Percentiles rank a stretch among this genome's conserved stretches.
Conservation (phyloP, 2,797 vertebrate species). For the Salarias fasciatus region DNA sequence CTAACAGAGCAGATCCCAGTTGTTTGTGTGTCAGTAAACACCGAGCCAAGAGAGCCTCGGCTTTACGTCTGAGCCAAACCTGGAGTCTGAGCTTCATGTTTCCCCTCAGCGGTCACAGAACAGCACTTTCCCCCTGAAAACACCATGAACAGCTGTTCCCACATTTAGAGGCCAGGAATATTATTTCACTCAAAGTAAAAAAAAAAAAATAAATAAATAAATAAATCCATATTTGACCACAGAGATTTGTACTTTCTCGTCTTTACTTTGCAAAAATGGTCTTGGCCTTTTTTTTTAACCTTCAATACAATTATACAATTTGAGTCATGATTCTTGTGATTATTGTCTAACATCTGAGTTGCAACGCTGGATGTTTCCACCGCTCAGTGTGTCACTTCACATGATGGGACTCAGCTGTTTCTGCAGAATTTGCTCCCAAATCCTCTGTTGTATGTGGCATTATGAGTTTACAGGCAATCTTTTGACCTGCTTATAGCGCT, state of each 20-base stretch:
- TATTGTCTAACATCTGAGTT: no score
- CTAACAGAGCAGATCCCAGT: constrained; percentile 21
- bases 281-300: no score
- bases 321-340: not conserved
- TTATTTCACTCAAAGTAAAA: constrained; percentile 37
- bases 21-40: constrained; percentile 46
- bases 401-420: constrained; percentile 15
- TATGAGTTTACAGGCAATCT: constrained; percentile 9
- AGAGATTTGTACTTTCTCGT: no score
- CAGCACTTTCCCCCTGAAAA: constrained; percentile 73
- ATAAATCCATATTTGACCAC: no score
- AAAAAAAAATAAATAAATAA: no score
- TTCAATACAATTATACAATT: no score
- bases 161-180: constrained; percentile 63
- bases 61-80: constrained; percentile 51
- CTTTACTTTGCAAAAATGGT: no score
- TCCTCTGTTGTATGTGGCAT: constrained; percentile 9
- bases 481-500: constrained; percentile 4
- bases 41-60: constrained; percentile 40
- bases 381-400: constrained; percentile 15
- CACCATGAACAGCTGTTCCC: constrained; percentile 56
- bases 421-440: constrained; percentile 9
- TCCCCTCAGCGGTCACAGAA: constrained; percentile 78
- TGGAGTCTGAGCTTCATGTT: constrained; percentile 70
- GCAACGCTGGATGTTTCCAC: no score